These are phyloP conservation scores for Cephus runcator DNA, from an alignment of 2,888 invertebrate genomes.

Conservation along the genomic window DNA sequence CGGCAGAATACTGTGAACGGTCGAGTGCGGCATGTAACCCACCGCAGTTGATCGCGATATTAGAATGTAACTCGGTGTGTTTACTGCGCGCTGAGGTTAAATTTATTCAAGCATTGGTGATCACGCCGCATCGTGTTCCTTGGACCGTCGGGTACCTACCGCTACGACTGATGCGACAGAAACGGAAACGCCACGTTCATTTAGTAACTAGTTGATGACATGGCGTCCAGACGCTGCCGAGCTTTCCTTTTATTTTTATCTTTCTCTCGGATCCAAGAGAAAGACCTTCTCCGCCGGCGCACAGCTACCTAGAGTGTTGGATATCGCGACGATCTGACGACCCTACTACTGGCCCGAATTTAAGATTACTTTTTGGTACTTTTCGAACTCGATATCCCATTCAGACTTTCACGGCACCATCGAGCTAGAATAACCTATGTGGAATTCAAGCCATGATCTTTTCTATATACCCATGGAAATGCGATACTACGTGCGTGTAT, in stretches of 20 bases:
- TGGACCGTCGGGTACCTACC: conserved; percentile 28
- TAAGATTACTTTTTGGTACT: not conserved
- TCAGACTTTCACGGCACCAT: not conserved
- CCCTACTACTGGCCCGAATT: not conserved
- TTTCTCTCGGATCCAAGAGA: not conserved
- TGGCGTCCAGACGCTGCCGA: not conserved
- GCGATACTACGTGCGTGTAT: not conserved
- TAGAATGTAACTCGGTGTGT: conserved; percentile 31
- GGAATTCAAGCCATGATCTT: not conserved
- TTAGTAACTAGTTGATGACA: not conserved
- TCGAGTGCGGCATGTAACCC: not conserved
- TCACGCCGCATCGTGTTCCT: conserved; percentile 19
- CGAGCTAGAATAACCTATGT: not conserved
- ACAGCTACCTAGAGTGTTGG: not conserved
- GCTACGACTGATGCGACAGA: conserved; percentile 36
- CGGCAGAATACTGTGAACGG: not conserved
- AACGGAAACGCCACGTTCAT: conserved; percentile 38
- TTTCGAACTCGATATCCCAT: not conserved
- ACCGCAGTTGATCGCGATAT: not conserved
- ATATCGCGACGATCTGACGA: not conserved
- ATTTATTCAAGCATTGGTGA: conserved; percentile 34
- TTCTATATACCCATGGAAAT: not conserved
- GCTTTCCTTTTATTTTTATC: not conserved
- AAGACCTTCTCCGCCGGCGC: not conserved
- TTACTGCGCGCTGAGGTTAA: conserved; percentile 36